Conservation (phyloP, 2,113 vertebrate genomes). For the Hydrochoerus hydrochaeris region DNA sequence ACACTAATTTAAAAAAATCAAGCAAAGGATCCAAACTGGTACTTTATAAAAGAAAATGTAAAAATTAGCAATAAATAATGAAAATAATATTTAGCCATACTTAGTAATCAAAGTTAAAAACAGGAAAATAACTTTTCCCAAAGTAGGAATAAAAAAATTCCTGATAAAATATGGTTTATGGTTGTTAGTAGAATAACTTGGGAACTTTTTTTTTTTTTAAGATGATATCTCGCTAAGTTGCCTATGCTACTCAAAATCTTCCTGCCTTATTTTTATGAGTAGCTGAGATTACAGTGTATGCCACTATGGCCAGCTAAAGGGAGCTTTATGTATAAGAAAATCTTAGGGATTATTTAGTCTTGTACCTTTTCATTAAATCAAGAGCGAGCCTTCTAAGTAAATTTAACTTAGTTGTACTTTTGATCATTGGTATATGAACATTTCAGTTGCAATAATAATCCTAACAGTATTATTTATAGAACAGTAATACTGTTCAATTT, state of each 20-base stretch:
- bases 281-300: background rate
- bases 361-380: background rate
- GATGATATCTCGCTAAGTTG: background rate
- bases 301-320: background rate
- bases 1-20: background rate
- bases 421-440: background rate
- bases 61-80: background rate
- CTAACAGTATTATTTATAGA: slow-evolving; percentile 26
- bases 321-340: background rate
- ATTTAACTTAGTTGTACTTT: slow-evolving; percentile 47
- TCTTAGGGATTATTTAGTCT: background rate
- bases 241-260: background rate
- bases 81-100: background rate
- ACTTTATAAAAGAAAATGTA: background rate
- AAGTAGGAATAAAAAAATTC: background rate
- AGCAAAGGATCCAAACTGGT: background rate
- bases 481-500: slow-evolving; percentile 1
- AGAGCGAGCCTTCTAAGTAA: background rate
- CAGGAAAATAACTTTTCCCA: background rate
- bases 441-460: background rate
- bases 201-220: background rate
- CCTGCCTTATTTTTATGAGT: background rate
- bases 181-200: background rate
- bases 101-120: background rate
- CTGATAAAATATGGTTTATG: background rate